Evolutionary conservation across 2,797 vertebrate species (phyloP).

Genomic region (Carduelis carduelis): DNA sequence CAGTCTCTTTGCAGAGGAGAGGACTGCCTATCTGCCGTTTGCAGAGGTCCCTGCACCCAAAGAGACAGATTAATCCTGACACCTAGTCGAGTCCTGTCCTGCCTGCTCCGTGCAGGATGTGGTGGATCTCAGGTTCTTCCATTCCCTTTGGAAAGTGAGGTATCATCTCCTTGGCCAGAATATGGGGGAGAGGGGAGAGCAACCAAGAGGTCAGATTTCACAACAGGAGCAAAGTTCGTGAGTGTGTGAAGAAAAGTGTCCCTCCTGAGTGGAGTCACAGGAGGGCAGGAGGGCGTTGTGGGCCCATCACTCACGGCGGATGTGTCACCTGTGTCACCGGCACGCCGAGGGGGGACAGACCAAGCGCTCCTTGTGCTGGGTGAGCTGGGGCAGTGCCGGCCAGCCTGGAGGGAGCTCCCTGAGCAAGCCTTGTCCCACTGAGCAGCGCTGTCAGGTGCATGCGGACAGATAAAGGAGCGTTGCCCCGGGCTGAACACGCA

Average conservation of each 20-base stretch:
- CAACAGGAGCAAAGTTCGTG: background rate
- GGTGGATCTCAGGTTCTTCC: background rate
- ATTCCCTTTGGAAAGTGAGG: background rate
- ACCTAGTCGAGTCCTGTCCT: background rate
- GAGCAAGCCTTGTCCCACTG: background rate
- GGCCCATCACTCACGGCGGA: background rate
- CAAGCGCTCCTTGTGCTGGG: background rate
- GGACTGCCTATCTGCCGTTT: background rate
- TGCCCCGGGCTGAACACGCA: background rate
- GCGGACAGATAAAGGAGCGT: background rate
- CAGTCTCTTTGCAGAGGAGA: background rate
- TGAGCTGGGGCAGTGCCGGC: fast-evolving
- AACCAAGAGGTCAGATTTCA: background rate
- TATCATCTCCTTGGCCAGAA: background rate
- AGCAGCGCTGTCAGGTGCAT: background rate
- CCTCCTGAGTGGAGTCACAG: background rate
- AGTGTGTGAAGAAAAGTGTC: background rate
- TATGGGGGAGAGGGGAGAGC: background rate
- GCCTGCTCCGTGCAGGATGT: background rate
- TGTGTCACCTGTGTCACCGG: background rate
- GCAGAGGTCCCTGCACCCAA: background rate
- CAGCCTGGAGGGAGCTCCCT: background rate
- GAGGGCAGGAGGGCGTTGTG: background rate
- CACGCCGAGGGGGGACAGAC: fast-evolving
- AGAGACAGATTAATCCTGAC: background rate